These are phyloP conservation scores for Psephotus haematonotus DNA, from an alignment of 2,113 vertebrate genomes.

Conservation along the genomic window DNA sequence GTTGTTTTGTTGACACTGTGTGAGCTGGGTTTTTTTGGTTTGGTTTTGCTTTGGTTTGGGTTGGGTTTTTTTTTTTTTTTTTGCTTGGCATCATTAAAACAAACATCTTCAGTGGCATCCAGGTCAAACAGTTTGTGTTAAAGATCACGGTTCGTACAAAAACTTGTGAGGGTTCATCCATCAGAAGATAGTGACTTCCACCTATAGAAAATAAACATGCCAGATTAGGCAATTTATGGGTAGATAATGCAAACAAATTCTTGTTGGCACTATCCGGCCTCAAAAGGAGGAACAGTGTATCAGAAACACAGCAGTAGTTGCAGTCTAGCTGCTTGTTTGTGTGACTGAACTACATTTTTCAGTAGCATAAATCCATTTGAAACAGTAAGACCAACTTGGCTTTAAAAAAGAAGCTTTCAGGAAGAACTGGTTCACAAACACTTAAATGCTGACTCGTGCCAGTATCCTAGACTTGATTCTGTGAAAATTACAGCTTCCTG, in stretches of 20 bases:
- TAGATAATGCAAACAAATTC: neutral
- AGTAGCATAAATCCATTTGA: neutral
- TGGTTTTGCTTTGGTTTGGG: neutral
- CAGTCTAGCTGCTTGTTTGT: neutral
- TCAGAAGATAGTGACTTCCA: slow-evolving; percentile 74
- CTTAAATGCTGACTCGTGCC: neutral
- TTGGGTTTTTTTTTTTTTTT: neutral
- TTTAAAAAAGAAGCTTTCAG: neutral
- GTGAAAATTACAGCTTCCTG: neutral
- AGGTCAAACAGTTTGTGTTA: slow-evolving; percentile 2
- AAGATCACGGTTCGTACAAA: slow-evolving; percentile 56
- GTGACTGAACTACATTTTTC: neutral
- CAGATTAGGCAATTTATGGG: slow-evolving; percentile 14
- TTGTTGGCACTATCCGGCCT: neutral
- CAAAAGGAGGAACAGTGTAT: neutral
- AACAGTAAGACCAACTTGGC: neutral
- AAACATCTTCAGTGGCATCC: slow-evolving; percentile 66
- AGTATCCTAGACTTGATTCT: neutral
- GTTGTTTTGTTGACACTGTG: neutral
- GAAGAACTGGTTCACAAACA: neutral
- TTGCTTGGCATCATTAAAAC: slow-evolving; percentile 62
- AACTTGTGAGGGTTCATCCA: slow-evolving; percentile 73
- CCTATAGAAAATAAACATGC: slow-evolving; percentile 31
- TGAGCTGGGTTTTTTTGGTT: neutral
- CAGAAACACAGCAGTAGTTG: neutral